These are phyloP conservation scores for Cavia porcellus DNA, from an alignment of 2,113 vertebrate genomes.

Conservation along the genomic window DNA sequence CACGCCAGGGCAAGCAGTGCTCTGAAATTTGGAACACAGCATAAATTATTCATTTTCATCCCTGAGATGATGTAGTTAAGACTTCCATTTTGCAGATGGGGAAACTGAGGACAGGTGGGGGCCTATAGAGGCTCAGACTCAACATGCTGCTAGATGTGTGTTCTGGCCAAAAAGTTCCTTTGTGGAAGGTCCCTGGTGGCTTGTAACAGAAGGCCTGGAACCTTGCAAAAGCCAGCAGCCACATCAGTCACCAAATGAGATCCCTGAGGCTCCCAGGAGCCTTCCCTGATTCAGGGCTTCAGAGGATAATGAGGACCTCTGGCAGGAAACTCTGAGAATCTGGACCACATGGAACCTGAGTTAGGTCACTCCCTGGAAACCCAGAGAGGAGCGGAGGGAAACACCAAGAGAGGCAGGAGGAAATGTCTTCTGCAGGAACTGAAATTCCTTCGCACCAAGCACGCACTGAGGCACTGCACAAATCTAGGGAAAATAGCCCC, in stretches of 20 bases:
- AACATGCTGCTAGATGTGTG: background rate
- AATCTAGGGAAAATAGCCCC: background rate
- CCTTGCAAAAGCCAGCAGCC: background rate
- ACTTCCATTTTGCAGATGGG: background rate
- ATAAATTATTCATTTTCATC: background rate
- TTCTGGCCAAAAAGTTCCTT: background rate
- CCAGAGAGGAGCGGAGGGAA: background rate
- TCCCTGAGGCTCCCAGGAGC: background rate
- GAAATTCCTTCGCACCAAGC: background rate
- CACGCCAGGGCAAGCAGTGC: rapidly evolving
- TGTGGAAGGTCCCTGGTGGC: background rate
- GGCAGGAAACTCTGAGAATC: background rate
- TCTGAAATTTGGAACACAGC: background rate
- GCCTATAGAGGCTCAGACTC: background rate
- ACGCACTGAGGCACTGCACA: rapidly evolving
- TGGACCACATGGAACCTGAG: slow-evolving; percentile 16
- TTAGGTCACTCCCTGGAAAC: background rate
- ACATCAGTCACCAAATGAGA: slow-evolving; percentile 49
- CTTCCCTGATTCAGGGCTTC: background rate
- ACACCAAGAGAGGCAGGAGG: background rate
- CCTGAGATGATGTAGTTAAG: rapidly evolving
- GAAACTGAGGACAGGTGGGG: background rate
- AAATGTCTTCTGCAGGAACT: rapidly evolving
- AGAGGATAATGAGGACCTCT: background rate
- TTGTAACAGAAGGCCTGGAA: background rate